Evolutionary conservation across 2,113 vertebrate genomes (phyloP).

Genomic region (Bos javanicus): DNA sequence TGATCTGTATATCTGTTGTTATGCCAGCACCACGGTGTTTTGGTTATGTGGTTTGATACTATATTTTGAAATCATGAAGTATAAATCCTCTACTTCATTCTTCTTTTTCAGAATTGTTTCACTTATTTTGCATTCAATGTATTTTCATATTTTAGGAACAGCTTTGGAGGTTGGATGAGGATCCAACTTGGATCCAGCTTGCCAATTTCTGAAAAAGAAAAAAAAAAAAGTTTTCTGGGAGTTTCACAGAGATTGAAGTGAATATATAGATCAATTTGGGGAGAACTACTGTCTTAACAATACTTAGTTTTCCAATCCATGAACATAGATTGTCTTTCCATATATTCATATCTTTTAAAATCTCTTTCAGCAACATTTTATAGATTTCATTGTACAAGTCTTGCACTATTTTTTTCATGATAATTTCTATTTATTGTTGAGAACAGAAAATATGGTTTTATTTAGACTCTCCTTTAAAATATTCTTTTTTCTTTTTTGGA

Average conservation of each 20-base stretch:
- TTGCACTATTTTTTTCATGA: neutral
- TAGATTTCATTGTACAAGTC: neutral
- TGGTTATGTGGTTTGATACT: neutral
- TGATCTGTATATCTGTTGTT: neutral
- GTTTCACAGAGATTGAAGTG: neutral
- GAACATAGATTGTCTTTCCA: neutral
- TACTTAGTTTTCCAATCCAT: neutral
- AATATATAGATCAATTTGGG: neutral
- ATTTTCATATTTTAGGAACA: conserved; percentile 2
- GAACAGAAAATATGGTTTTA: neutral
- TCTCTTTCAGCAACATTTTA: neutral
- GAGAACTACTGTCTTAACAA: neutral
- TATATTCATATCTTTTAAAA: neutral
- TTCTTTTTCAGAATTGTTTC: neutral
- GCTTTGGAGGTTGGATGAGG: neutral
- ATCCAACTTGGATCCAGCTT: neutral
- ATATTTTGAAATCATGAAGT: neutral
- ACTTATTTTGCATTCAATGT: neutral
- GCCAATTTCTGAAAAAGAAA: neutral
- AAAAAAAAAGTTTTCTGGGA: neutral
- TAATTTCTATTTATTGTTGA: neutral
- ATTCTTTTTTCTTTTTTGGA: neutral
- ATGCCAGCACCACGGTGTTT: neutral
- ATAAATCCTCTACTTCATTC: neutral
- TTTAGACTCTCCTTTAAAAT: neutral